Evolutionary conservation across 2,888 invertebrate species (phyloP).

Genomic region (Antheraea assamensis): DNA sequence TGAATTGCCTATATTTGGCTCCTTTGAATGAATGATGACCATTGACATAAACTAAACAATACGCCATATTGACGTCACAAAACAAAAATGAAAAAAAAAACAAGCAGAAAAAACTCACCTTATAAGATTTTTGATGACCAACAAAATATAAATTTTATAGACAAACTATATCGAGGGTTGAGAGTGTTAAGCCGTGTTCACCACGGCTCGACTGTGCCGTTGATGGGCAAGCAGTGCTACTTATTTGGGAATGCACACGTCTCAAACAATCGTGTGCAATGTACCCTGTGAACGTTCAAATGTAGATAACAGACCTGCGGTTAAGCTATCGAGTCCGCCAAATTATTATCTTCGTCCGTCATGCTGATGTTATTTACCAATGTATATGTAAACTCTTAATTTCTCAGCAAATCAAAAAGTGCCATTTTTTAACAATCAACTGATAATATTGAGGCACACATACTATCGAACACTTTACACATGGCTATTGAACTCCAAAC

Average conservation of each 20-base stretch:
- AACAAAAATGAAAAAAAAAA: background rate
- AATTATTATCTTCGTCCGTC: background rate
- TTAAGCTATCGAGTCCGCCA: conserved; percentile 28
- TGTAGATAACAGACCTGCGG: conserved; percentile 23
- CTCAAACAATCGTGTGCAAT: conserved; percentile 38
- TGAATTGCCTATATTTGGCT: too few relatives aligned
- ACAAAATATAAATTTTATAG: background rate
- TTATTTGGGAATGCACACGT: conserved; percentile 43
- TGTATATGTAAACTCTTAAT: background rate
- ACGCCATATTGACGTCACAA: too few relatives aligned
- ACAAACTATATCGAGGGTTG: background rate
- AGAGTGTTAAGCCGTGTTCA: conserved; percentile 47
- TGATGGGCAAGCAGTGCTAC: conserved; percentile 21
- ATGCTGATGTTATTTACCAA: background rate
- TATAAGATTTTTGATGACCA: background rate
- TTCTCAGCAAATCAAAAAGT: background rate
- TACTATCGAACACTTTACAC: too few relatives aligned
- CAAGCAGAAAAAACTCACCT: conserved; percentile 12
- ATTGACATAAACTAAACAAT: too few relatives aligned
- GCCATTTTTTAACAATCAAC: background rate
- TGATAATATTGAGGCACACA: too few relatives aligned
- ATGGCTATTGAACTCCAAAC: too few relatives aligned
- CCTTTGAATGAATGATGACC: too few relatives aligned
- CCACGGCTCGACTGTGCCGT: conserved; percentile 52
- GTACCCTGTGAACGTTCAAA: background rate